Conservation (phyloP, 2,113 vertebrate genomes). For the Entelurus aequoreus region DNA sequence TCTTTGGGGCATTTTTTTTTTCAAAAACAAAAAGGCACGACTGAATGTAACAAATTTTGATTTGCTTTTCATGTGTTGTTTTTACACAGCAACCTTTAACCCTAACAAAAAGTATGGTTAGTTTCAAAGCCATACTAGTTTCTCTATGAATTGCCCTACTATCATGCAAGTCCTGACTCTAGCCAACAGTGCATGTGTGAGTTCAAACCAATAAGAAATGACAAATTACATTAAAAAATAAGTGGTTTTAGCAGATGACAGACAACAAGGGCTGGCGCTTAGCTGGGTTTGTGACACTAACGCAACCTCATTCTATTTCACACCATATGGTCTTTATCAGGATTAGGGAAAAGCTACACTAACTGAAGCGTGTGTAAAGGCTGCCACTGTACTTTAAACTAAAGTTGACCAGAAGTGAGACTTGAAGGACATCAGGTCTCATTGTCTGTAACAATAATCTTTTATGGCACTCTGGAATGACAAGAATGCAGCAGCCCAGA, state of each 20-base stretch:
- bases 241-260: conserved; percentile 1
- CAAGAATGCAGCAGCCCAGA: conserved; percentile 4
- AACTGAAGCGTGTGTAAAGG: conserved; percentile 21
- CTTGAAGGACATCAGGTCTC: conserved; percentile 36
- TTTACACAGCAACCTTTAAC: neutral
- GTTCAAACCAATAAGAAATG: neutral
- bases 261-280: conserved; percentile 7
- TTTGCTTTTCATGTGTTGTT: too few relatives aligned
- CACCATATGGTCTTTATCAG: conserved; percentile 44
- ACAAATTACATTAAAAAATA: neutral
- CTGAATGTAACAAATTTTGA: too few relatives aligned
- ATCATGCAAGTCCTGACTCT: neutral
- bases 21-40: too few relatives aligned
- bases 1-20: too few relatives aligned
- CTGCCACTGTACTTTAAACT: conserved; percentile 6
- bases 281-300: conserved; percentile 30
- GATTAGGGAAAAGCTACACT: conserved; percentile 11
- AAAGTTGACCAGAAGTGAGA: conserved; percentile 4
- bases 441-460: conserved; percentile 25
- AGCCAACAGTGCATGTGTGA: neutral
- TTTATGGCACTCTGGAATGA: conserved; percentile 9
- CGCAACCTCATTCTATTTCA: conserved; percentile 41
- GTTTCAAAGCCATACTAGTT: too few relatives aligned
- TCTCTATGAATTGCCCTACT: neutral
- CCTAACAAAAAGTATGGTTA: neutral